Evolutionary conservation across 2,113 vertebrate genomes (phyloP).

Genomic region (Calidris pygmaea): DNA sequence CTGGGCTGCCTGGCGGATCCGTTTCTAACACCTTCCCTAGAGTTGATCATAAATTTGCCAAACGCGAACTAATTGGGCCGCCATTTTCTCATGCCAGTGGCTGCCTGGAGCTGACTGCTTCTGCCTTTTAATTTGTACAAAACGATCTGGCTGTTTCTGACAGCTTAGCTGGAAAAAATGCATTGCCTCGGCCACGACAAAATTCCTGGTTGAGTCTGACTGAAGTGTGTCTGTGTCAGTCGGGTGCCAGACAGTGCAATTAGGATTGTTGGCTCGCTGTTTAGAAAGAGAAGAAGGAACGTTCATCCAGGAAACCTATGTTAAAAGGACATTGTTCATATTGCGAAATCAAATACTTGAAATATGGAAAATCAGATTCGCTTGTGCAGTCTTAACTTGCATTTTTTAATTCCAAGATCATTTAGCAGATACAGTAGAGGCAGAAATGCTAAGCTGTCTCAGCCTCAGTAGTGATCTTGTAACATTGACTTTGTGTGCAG

Average conservation of each 20-base stretch:
- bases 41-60: background rate
- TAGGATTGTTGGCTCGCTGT: background rate
- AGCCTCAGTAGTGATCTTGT: background rate
- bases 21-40: background rate
- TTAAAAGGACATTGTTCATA: background rate
- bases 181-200: background rate
- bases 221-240: background rate
- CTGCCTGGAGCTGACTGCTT: background rate
- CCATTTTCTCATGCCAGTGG: background rate
- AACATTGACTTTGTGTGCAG: fast-evolving
- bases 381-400: background rate
- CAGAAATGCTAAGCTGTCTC: background rate
- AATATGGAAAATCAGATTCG: background rate
- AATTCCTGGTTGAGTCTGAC: background rate
- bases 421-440: fast-evolving
- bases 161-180: background rate
- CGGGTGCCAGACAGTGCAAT: background rate
- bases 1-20: background rate
- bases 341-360: background rate
- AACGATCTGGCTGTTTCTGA: background rate
- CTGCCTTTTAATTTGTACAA: background rate
- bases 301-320: background rate
- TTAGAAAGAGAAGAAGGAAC: background rate
- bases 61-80: background rate
- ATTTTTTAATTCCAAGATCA: background rate